Evolutionary conservation across 2,797 vertebrate genomes (phyloP).

Genomic region (Channa striata): DNA sequence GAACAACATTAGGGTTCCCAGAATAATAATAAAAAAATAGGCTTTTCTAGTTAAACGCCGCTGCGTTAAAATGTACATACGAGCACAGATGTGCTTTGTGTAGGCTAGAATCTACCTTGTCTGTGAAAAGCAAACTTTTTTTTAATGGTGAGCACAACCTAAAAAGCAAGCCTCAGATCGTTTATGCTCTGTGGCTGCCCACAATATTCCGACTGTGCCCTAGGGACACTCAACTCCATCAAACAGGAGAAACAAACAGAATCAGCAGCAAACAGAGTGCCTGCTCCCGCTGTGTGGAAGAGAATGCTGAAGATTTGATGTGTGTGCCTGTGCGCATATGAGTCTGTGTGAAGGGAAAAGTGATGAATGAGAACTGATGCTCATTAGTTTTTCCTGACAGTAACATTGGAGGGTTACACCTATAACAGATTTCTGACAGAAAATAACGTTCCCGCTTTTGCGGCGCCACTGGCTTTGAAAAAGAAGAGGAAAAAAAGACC

Average conservation of each 20-base stretch:
- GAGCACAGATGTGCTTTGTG: slow-evolving; percentile 11
- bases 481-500: slow-evolving; percentile 37
- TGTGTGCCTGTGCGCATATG: slow-evolving; percentile 28
- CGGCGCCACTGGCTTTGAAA: slow-evolving; percentile 51
- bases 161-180: slow-evolving; percentile 46
- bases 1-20: slow-evolving; percentile 29
- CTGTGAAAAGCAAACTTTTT: slow-evolving; percentile 15
- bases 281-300: slow-evolving; percentile 54
- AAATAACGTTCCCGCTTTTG: slow-evolving; percentile 54
- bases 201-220: slow-evolving; percentile 54
- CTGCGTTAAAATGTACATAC: not conserved
- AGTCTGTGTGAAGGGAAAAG: slow-evolving; percentile 36
- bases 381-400: slow-evolving; percentile 71
- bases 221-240: slow-evolving; percentile 65
- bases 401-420: slow-evolving; percentile 58
- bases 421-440: slow-evolving; percentile 52
- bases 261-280: slow-evolving; percentile 50
- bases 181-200: slow-evolving; percentile 58
- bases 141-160: slow-evolving; percentile 21
- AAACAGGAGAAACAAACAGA: slow-evolving; percentile 72
- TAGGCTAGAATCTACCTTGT: slow-evolving; percentile 1
- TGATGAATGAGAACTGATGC: slow-evolving; percentile 65
- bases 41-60: slow-evolving; percentile 18
- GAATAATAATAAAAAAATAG: too few species aligned
- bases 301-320: slow-evolving; percentile 32